These are phyloP conservation scores for Jacana jacana DNA, from an alignment of 2,113 vertebrate genomes.

Conservation along the genomic window DNA sequence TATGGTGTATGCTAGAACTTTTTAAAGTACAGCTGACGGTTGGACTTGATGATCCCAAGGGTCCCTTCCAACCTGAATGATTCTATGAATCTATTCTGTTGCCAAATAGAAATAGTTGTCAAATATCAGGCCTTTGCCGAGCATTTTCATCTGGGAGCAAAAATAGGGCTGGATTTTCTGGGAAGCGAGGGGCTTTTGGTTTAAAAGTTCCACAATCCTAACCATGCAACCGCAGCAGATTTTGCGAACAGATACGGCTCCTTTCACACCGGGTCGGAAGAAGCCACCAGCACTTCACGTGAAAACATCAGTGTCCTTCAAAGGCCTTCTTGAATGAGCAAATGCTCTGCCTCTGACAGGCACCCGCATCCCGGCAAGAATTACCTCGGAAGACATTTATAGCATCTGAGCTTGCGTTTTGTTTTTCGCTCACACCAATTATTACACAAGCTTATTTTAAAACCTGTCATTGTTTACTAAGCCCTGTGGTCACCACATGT, in stretches of 20 bases:
- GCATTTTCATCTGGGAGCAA: background rate
- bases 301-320: background rate
- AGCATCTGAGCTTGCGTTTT: background rate
- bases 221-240: background rate
- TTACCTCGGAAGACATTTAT: conserved; percentile 13
- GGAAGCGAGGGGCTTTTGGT: background rate
- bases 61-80: too few relatives aligned
- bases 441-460: conserved; percentile 41
- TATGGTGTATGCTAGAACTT: too few relatives aligned
- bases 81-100: background rate
- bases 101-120: background rate
- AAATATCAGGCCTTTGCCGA: background rate
- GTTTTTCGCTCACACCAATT: conserved; percentile 20
- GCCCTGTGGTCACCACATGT: background rate
- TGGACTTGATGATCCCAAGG: too few relatives aligned
- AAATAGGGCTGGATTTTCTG: conserved; percentile 3
- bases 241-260: background rate
- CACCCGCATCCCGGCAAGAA: background rate
- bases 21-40: too few relatives aligned
- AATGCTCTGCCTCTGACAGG: background rate
- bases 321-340: conserved; percentile 1
- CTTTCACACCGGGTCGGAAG: conserved; percentile 8
- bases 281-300: background rate
- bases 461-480: conserved; percentile 22
- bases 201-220: conserved; percentile 31